These are phyloP conservation scores for Tinea semifulvella DNA, from an alignment of 2,888 invertebrate species.

Conservation along the genomic window DNA sequence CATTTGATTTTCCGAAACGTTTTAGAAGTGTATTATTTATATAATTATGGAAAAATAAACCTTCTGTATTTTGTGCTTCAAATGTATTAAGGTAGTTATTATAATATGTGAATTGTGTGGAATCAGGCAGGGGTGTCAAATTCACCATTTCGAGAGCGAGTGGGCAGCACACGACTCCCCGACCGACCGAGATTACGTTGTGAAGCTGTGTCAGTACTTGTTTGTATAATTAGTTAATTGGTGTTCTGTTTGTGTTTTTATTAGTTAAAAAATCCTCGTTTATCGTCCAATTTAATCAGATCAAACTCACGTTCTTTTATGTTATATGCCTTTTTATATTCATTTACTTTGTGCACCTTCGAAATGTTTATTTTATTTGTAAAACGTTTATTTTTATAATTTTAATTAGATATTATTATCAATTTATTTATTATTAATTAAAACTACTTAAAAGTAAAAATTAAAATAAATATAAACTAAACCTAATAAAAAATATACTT, in stretches of 20 bases:
- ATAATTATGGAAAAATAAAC: not conserved
- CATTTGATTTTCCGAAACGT: too few relatives aligned
- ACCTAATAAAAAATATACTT: too few relatives aligned
- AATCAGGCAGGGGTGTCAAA: conserved; percentile 67
- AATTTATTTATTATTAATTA: too few relatives aligned
- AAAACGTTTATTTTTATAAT: too few relatives aligned
- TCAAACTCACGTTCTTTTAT: too few relatives aligned
- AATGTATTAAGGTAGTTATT: not conserved
- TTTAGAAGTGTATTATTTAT: too few relatives aligned
- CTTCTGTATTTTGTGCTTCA: not conserved
- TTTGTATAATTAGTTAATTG: conserved; percentile 10
- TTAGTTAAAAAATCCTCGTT: not conserved
- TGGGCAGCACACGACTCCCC: conserved; percentile 87
- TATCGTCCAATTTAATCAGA: not conserved
- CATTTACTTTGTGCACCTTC: too few relatives aligned
- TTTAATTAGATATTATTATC: too few relatives aligned
- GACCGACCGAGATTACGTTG: conserved; percentile 92
- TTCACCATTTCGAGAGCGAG: conserved; percentile 88
- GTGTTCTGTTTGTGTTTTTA: not conserved
- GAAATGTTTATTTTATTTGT: too few relatives aligned
- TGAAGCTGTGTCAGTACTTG: conserved; percentile 64
- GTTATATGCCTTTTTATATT: too few relatives aligned
- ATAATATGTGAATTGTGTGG: conserved; percentile 21
- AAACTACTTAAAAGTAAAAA: too few relatives aligned
- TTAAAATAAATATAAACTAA: too few relatives aligned